These are phyloP conservation scores for Dryobota labecula DNA, from an alignment of 2,888 invertebrate species.

Conservation along the genomic window DNA sequence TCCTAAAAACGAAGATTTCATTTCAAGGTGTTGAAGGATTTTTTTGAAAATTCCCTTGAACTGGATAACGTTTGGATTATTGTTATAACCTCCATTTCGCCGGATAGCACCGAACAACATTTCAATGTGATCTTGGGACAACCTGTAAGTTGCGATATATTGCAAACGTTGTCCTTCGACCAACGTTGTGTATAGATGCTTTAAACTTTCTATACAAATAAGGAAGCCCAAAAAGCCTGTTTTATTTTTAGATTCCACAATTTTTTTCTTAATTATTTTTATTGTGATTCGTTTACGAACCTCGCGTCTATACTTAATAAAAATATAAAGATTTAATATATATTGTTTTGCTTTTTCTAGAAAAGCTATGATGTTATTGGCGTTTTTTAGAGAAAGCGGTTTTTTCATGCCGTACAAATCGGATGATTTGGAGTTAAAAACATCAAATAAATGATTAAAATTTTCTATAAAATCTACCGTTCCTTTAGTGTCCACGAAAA, in stretches of 20 bases:
- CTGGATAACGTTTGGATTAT: slow-evolving; percentile 51
- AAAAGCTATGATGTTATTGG: slow-evolving; percentile 26
- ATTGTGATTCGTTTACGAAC: slow-evolving; percentile 1
- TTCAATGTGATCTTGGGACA: slow-evolving; percentile 51
- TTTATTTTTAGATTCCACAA: background rate
- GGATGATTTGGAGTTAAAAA: slow-evolving; percentile 14
- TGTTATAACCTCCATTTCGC: slow-evolving; percentile 45
- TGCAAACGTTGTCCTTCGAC: slow-evolving; percentile 23
- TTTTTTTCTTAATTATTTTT: slow-evolving; percentile 15
- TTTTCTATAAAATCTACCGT: slow-evolving; percentile 41
- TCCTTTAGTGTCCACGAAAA: slow-evolving; percentile 23
- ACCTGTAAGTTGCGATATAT: slow-evolving; percentile 40
- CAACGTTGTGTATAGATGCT: slow-evolving; percentile 17
- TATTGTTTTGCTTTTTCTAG: slow-evolving; percentile 23
- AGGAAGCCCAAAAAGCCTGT: slow-evolving; percentile 28
- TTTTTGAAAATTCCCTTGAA: slow-evolving; percentile 48
- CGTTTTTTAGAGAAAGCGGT: background rate
- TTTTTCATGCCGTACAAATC: slow-evolving; percentile 21
- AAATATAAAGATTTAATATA: slow-evolving; percentile 8
- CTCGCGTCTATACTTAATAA: background rate
- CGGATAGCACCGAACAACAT: slow-evolving; percentile 45
- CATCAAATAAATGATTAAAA: slow-evolving; percentile 40
- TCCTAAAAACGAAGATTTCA: slow-evolving; percentile 36
- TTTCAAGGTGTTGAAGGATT: slow-evolving; percentile 35
- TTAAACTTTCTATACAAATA: slow-evolving; percentile 24